Evolutionary conservation across 2,797 vertebrate species (phyloP).

Genomic region (Falco peregrinus): DNA sequence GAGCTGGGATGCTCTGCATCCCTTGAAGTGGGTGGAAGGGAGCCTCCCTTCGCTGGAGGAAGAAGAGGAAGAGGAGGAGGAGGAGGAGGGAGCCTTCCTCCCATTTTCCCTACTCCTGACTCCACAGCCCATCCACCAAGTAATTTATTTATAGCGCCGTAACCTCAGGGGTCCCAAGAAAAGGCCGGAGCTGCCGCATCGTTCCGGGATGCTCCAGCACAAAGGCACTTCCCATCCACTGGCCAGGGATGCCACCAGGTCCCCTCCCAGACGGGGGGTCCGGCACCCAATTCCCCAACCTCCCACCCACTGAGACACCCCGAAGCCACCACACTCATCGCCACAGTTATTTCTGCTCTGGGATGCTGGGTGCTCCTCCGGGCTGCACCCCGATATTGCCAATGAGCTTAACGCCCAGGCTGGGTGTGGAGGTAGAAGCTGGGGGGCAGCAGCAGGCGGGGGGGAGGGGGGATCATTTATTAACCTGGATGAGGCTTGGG

Average conservation of each 20-base stretch:
- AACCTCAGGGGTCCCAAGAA: neutral
- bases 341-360: neutral
- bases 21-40: neutral
- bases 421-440: neutral
- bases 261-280: rapidly evolving
- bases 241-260: neutral
- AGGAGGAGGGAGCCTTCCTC: neutral
- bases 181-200: neutral
- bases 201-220: neutral
- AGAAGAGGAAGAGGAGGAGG: neutral
- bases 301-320: neutral
- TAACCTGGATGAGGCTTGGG: too few relatives aligned
- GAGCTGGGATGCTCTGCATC: neutral
- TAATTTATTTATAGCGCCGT: neutral
- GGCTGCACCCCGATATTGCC: neutral
- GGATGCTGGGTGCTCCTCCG: neutral
- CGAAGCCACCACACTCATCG: rapidly evolving
- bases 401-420: too few relatives aligned
- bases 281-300: rapidly evolving
- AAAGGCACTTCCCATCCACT: neutral
- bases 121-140: neutral
- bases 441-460: too few relatives aligned
- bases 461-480: rapidly evolving
- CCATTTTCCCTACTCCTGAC: rapidly evolving
- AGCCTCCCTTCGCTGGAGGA: neutral